A percentile compares a stretch with the other conserved stretches of the same genome.
phyloP scores from a whole-genome alignment of 1,140 invertebrate genomes.

The Ostrea edulis region DNA sequence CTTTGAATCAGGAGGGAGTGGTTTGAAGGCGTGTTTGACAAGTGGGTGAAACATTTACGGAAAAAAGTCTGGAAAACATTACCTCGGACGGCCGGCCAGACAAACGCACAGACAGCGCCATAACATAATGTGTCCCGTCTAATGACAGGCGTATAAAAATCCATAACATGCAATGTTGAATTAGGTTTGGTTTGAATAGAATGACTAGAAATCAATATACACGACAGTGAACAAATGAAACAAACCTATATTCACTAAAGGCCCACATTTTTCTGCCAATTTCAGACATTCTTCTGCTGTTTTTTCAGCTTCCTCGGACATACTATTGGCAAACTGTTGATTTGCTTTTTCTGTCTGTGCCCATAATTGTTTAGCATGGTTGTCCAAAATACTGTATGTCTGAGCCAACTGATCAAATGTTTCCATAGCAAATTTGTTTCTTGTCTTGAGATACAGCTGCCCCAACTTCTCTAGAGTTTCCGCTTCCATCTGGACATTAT shows the following conservation, averaged over 20 bases:
- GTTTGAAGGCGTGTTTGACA: too few species aligned
- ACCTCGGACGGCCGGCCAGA: too few species aligned
- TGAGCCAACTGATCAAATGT: slow-evolving; percentile 56
- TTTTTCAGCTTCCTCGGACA: slow-evolving; percentile 47
- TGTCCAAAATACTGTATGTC: slow-evolving; percentile 51
- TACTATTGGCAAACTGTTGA: slow-evolving; percentile 43
- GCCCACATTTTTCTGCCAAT: slow-evolving; percentile 46
- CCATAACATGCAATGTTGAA: too few species aligned
- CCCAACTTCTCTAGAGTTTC: slow-evolving; percentile 50
- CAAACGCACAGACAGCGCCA: too few species aligned
- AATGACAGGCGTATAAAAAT: too few species aligned
- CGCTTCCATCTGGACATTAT: slow-evolving; percentile 57
- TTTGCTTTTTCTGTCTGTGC: slow-evolving; percentile 59
- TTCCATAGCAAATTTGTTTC: slow-evolving; percentile 50
- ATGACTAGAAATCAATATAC: too few species aligned
- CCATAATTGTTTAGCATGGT: slow-evolving; percentile 52
- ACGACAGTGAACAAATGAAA: not conserved
- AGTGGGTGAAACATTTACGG: too few species aligned
- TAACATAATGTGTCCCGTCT: too few species aligned
- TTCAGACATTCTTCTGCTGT: slow-evolving; percentile 62
- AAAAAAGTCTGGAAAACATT: too few species aligned
- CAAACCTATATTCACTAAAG: slow-evolving; percentile 45
- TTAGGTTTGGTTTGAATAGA: too few species aligned
- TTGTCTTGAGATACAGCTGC: slow-evolving; percentile 40
- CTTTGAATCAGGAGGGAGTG: too few species aligned